phyloP scores from a whole-genome alignment of 2,888 invertebrate genomes.

The Pharmacophagus antenor region DNA sequence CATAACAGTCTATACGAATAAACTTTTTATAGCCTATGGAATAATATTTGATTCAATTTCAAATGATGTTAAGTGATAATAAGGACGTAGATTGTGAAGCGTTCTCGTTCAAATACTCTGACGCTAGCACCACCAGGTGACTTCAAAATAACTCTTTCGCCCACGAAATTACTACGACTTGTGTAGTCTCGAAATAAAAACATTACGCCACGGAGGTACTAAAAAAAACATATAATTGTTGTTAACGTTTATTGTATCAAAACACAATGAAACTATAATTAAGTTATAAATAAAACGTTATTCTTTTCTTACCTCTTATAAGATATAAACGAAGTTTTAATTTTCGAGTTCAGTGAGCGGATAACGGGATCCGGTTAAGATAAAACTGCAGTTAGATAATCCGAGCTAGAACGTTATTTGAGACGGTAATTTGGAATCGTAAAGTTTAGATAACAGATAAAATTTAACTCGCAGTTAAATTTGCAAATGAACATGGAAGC shows the following conservation, averaged over 20 bases:
- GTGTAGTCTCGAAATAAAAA: too few species aligned
- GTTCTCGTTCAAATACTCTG: too few species aligned
- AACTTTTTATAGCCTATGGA: neutral
- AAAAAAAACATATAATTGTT: too few species aligned
- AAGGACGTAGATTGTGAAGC: too few species aligned
- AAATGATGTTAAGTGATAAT: too few species aligned
- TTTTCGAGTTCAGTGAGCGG: neutral
- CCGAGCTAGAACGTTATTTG: neutral
- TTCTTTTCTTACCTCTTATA: neutral
- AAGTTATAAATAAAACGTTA: neutral
- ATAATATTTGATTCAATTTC: too few species aligned
- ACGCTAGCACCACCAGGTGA: too few species aligned
- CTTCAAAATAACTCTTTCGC: too few species aligned
- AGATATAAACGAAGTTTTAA: neutral
- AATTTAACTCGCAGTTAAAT: slow-evolving; percentile 11
- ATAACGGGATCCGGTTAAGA: neutral
- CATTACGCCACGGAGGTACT: too few species aligned
- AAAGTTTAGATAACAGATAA: slow-evolving; percentile 11
- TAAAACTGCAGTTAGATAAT: neutral
- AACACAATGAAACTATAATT: neutral
- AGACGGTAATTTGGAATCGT: slow-evolving; percentile 2
- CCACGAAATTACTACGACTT: too few species aligned
- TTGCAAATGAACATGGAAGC: too few species aligned
- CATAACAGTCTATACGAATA: neutral
- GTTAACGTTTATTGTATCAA: too few species aligned